phyloP scores from a whole-genome alignment of 1,140 invertebrate genomes.

The Bradysia coprophila region DNA sequence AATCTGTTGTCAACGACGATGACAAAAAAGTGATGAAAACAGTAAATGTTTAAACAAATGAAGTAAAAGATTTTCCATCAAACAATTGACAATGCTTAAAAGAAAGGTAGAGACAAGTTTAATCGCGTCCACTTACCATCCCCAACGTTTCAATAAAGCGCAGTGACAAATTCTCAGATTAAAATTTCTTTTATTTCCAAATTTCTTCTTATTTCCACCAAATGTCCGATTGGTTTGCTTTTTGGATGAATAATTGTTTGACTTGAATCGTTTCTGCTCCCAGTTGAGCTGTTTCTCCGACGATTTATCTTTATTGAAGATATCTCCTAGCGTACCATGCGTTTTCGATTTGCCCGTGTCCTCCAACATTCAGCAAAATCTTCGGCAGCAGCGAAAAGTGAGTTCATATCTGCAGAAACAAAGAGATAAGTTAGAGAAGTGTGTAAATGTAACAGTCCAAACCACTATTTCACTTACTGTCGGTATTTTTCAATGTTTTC shows the following conservation, averaged over 20 bases:
- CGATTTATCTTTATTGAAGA: constrained; percentile 43
- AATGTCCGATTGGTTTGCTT: background rate
- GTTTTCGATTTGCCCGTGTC: constrained; percentile 39
- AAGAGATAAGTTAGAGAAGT: too few species aligned
- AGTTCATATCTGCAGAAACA: constrained; percentile 22
- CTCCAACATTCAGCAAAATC: constrained; percentile 53
- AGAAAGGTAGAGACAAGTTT: too few species aligned
- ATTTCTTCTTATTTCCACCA: background rate
- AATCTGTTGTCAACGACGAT: too few species aligned
- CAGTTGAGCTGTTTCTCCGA: constrained; percentile 43
- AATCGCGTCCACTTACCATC: too few species aligned
- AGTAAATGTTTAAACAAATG: too few species aligned
- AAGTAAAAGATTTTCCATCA: too few species aligned
- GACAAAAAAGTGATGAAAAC: too few species aligned
- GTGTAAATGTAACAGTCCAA: background rate
- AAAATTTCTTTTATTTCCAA: background rate
- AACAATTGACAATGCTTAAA: too few species aligned
- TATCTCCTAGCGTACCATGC: constrained; percentile 37
- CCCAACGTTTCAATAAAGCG: too few species aligned
- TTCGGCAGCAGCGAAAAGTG: constrained; percentile 50
- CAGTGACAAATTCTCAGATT: too few species aligned
- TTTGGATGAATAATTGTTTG: background rate
- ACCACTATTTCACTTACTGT: constrained; percentile 8
- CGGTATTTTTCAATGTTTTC: constrained; percentile 17
- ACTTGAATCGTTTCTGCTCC: constrained; percentile 31